Evolutionary conservation across 2,113 vertebrate species (phyloP), one percentile per base, ranked within the genome.

Genomic region (Ochotona curzoniae): DNA sequence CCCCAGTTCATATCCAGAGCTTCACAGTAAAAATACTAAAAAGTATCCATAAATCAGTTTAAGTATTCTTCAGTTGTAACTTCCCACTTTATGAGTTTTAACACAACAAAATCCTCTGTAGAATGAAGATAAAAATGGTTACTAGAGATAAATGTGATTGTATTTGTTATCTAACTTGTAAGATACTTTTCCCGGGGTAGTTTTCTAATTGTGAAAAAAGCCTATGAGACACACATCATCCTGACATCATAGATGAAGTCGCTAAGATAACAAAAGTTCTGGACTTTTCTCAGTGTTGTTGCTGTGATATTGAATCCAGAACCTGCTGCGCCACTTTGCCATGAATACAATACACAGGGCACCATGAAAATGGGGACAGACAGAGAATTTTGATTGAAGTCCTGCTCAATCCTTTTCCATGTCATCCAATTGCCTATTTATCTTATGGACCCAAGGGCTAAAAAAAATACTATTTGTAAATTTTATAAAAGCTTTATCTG

Each of bases 41-140:
- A 78, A 66, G 2, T 64, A 87, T 7, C 7, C 74, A 57, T 75
- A 88, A 94, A 47, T 73, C 82, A 44, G 32, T 74, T 94, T 88
- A 93, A 93, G 54, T 93, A 69, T 71, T 76, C 47, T 76, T 1
- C 83, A 93, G 76, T 79, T 76, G n/a, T 89, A 11, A 80, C n/a
- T 91, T 91, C 21, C 23, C 2, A 44, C 23, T 57, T 6, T 54
- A 95, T 87, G 49, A 76, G 28, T 90, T 93, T 54, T 76, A 89
- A 87, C 49, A 30, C 35, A 81, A 44, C 11, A 83, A 54, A 96
- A 69, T 28, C 30, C 18, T 76, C 35, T 32, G 2, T 63, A 38
- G 26, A 35, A 49, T 87, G 20, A 94, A 89, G 51, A 84, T 44
- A 92, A 38, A 91, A 79, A 35, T 81, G 57, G 11, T 49, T 71